Base-by-base conservation (phyloP, 2,797 vertebrate species). In the Brotula barbata region DNA sequence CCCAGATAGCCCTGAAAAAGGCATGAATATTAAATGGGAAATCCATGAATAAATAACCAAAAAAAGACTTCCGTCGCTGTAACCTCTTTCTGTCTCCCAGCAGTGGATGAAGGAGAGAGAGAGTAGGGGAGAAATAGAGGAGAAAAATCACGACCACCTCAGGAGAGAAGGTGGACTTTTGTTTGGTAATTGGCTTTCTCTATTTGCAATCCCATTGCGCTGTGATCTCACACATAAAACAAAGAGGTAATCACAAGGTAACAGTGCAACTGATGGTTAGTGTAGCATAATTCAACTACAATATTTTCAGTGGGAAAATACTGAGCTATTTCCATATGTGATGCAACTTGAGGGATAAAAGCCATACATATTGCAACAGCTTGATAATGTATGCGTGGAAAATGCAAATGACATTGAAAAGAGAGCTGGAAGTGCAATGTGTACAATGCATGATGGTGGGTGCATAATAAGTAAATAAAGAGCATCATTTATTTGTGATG, bases 1-100 rank as follows among this genome's bases (percentile, higher is more conserved):
- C 78, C 81, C 75, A 86, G 88, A 91, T 87, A 89, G 89, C 85
- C 85, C 88, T 86, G 90, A 87, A 90, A 90, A 91, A 89, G 63
- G 78, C 86, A 91, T 92, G 90, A 91, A 92, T 93, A 92, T 92
- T 89, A 91, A 92, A 92, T 90, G 86, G 78, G 57, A 86, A 91
- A 83, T 65, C 85, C 84, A 92, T 92, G 90, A 92, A 92, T 93
- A 91, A 92, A 92, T 92, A 90, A 87, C 71, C 49, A 73, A 81
- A 90, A 89, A 87, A 86, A 77, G 81, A 83, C 80, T 85, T 87
- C 85, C 79, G 72, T 78, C 60, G 52, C 71, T 66, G 55, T 84
- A 83, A 81, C 85, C 76, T 81, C 77, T 80, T 86, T 87, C 73
- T 78, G 74, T 85, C 74, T 82, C 70, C 75, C 72, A 58, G 84